phyloP scores from a whole-genome alignment of 2,113 vertebrate genomes.

The Phaethornis superciliosus region DNA sequence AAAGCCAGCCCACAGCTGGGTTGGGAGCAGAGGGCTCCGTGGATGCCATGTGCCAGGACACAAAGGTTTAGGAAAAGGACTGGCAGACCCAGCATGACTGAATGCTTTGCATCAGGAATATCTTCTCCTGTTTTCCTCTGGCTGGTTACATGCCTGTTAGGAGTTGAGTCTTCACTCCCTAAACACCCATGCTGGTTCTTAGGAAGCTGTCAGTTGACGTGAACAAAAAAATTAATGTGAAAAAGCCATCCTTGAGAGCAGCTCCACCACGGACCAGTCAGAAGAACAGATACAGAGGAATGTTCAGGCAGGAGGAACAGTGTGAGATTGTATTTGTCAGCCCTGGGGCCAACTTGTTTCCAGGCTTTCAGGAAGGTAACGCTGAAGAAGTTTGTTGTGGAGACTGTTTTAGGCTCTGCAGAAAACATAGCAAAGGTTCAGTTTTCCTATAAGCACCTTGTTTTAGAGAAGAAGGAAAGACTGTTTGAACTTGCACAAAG shows the following conservation, averaged over 20 bases:
- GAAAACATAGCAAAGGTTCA: constrained; percentile 2
- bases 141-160: neutral
- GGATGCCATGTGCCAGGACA: fast-evolving
- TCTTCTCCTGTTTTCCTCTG: neutral
- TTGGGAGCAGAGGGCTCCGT: fast-evolving
- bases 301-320: fast-evolving
- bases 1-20: neutral
- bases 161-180: neutral
- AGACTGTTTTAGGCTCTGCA: constrained; percentile 8
- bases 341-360: neutral
- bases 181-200: neutral
- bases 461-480: constrained; percentile 7
- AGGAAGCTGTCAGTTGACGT: neutral
- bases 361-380: neutral
- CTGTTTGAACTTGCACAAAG: neutral
- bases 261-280: neutral
- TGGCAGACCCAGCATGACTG: fast-evolving
- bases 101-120: neutral
- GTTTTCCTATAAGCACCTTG: neutral
- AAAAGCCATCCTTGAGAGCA: neutral
- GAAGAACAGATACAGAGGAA: neutral
- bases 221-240: neutral
- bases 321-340: neutral
- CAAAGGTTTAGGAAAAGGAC: neutral
- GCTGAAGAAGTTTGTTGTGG: neutral